A percentile compares a stretch with the other conserved stretches of the same genome.
phyloP scores from a whole-genome alignment of 2,113 vertebrate genomes.

The Promerops cafer region DNA sequence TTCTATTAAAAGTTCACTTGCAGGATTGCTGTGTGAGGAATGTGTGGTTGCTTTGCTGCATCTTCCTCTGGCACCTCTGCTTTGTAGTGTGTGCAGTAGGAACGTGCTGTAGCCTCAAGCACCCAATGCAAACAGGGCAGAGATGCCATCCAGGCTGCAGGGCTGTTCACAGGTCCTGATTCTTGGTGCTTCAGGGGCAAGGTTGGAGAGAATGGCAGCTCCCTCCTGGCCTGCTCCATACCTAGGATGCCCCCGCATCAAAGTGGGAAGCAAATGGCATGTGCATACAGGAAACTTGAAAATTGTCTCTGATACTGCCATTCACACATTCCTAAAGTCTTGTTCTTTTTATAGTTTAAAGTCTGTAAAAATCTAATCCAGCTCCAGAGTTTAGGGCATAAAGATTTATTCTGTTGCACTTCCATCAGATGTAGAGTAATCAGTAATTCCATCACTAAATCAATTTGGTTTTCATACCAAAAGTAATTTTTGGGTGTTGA shows the following conservation, averaged over 20 bases:
- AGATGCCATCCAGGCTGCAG: neutral
- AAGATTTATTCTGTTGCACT: neutral
- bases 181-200: neutral
- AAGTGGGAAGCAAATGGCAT: neutral
- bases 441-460: neutral
- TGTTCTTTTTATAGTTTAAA: neutral
- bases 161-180: neutral
- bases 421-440: neutral
- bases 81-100: neutral
- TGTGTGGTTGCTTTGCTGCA: rapidly evolving
- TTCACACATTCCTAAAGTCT: neutral
- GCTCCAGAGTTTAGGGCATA: neutral
- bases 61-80: neutral
- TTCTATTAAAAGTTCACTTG: neutral
- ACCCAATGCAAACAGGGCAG: neutral
- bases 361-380: neutral
- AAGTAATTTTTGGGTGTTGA: neutral
- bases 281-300: neutral
- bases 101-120: neutral
- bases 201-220: neutral
- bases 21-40: neutral
- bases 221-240: neutral
- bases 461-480: neutral
- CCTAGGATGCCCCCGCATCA: neutral
- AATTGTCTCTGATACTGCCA: neutral